Percentiles rank a stretch among this genome's conserved stretches.
phyloP scores from a whole-genome alignment of 2,888 invertebrate genomes.

The Acleris sparsana region DNA sequence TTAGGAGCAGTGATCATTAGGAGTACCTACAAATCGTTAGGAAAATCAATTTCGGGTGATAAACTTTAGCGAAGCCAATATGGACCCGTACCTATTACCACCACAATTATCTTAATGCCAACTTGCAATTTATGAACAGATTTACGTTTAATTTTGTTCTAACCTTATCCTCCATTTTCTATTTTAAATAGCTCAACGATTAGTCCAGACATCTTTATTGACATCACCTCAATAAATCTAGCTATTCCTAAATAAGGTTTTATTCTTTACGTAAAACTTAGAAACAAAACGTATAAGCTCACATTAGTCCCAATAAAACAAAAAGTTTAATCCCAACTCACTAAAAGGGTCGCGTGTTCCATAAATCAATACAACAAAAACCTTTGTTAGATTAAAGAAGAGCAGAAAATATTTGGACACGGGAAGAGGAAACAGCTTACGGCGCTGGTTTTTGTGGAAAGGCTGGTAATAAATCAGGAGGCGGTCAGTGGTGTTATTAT shows the following conservation, averaged over 20 bases:
- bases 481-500: conserved; percentile 42
- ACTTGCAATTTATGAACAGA: no score
- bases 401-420: conserved; percentile 46
- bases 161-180: no score
- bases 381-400: conserved; percentile 50
- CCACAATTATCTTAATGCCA: no score
- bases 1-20: no score
- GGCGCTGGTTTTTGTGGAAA: conserved; percentile 60
- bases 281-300: conserved; percentile 15
- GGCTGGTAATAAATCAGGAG: conserved; percentile 62
- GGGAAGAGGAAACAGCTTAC: conserved; percentile 58
- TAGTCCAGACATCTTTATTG: no score
- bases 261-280: neutral
- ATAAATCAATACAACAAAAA: conserved; percentile 44
- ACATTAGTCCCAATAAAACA: conserved; percentile 20
- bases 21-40: no score
- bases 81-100: no score
- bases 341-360: conserved; percentile 29
- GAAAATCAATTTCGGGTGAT: no score
- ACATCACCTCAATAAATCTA: no score
- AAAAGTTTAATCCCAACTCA: conserved; percentile 26
- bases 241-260: neutral
- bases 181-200: no score
- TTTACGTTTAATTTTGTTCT: no score
- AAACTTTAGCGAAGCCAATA: no score